Conservation (phyloP, 2,113 vertebrate species). For the Chamaetylas fuelleborni region DNA sequence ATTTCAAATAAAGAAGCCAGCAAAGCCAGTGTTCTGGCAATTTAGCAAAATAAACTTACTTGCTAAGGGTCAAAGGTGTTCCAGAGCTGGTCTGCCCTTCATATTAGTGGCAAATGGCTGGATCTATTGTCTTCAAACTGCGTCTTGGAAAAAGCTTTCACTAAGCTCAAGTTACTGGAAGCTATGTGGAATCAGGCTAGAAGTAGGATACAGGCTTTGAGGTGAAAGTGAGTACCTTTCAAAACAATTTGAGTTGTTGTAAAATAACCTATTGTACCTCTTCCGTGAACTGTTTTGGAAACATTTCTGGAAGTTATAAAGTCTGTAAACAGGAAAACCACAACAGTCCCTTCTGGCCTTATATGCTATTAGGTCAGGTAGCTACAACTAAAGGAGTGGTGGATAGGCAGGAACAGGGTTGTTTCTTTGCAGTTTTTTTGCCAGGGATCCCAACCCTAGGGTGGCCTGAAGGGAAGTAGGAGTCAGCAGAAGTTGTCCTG, state of each 20-base stretch:
- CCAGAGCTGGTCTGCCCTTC: background rate
- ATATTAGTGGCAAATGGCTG: background rate
- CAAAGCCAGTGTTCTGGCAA: background rate
- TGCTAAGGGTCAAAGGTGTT: background rate
- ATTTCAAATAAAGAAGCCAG: background rate
- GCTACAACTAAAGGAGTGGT: background rate
- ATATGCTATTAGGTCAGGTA: background rate
- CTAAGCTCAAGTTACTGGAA: background rate
- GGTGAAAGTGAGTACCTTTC: background rate
- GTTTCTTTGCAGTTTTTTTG: slow-evolving; percentile 17
- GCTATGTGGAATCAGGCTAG: background rate
- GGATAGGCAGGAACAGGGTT: background rate
- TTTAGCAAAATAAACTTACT: background rate
- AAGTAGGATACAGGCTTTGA: background rate
- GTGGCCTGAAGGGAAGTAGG: background rate
- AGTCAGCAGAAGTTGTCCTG: slow-evolving; percentile 29
- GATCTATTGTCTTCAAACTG: background rate
- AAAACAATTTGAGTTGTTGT: background rate
- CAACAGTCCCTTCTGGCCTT: background rate
- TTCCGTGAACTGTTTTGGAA: background rate
- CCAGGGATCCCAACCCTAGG: background rate
- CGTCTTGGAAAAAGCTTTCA: background rate
- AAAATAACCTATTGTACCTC: background rate
- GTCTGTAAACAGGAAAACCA: slow-evolving; percentile 4
- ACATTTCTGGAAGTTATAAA: background rate